Conservation (phyloP, 2,113 vertebrate species). For the Trachemys scripta region DNA sequence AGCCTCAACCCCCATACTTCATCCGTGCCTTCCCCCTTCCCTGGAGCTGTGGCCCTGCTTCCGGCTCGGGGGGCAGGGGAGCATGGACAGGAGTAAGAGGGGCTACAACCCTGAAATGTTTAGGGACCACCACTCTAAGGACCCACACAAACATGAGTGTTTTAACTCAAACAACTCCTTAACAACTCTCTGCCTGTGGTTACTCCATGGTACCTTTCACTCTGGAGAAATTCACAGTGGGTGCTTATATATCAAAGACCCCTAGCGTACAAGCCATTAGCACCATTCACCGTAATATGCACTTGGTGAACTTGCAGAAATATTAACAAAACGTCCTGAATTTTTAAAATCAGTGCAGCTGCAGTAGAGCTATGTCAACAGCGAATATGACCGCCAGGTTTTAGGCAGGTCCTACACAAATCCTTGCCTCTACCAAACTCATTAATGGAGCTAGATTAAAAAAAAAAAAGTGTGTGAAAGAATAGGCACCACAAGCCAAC, state of each 20-base stretch:
- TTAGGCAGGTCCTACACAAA: not conserved
- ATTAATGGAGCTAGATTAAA: not conserved
- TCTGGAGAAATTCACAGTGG: rapidly evolving
- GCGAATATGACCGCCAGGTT: rapidly evolving
- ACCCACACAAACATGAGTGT: too few species aligned
- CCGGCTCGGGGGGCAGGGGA: too few species aligned
- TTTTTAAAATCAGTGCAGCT: not conserved
- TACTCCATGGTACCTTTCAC: rapidly evolving
- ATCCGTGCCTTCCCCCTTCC: too few species aligned
- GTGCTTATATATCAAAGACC: rapidly evolving
- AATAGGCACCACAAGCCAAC: not conserved
- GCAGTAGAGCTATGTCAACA: rapidly evolving
- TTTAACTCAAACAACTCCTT: too few species aligned
- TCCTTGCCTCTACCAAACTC: rapidly evolving
- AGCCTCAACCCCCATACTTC: too few species aligned
- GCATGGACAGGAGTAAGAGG: too few species aligned
- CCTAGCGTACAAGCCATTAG: not conserved
- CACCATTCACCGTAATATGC: rapidly evolving
- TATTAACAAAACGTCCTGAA: rapidly evolving
- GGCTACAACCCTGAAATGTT: too few species aligned
- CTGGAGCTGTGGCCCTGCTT: too few species aligned
- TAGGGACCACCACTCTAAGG: not conserved
- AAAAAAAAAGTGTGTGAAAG: not conserved
- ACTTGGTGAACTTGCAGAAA: not conserved
- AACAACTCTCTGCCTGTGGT: rapidly evolving